Base-by-base conservation (phyloP, 64 coral and sea anemone genomes). In the Montipora foliosa region DNA sequence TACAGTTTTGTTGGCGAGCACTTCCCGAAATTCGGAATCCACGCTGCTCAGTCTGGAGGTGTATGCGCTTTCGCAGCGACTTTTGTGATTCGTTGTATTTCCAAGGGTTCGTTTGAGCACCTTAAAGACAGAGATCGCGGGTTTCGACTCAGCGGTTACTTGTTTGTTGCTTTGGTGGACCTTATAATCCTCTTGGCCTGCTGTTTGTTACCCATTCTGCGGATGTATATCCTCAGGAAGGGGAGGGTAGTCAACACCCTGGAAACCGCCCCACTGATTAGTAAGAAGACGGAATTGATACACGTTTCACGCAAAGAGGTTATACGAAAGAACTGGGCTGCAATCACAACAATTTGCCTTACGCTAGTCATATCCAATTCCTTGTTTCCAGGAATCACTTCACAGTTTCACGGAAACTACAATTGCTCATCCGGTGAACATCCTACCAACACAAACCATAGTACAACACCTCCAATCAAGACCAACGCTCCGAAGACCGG, bases 41-140 rank as follows among this genome's bases (percentile, higher is more conserved):
- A 94, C 44, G 96, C 96, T 48, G 96, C 96, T 14, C 96, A 97
- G 14, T 97, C 96, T 11, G 96, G 96, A 4, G 96, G 96, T 16
- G 96, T 97, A 19, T 97, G 96, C 57, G 96, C 96, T 6, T 97
- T 97, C 16, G 96, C 96, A 62, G 96, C 96, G 11, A 97, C 96
- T 0, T 97, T 97, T 48, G 83, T 97, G 14, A 90, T 97, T 67
- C 92, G 96, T 6, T 97, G 96, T 58, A 89, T 97, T 17, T 97
- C 96, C 0, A 97, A 97, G 74, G 96, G 92, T 19, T 97, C 96
- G 45, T 97, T 97, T 91, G 88, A 94, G 50, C 92, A 94, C 6
- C 82, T 88, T 10, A 88, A 78, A 75, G 49, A 94, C 79, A 77
- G 21, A 5, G 77, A 77, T 60, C 83, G 66, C 5, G 96, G 96